Percentiles rank a stretch among this genome's conserved stretches.
Evolutionary conservation across 2,888 invertebrate genomes (phyloP).

Genomic region (Allophyes oxyacanthae): DNA sequence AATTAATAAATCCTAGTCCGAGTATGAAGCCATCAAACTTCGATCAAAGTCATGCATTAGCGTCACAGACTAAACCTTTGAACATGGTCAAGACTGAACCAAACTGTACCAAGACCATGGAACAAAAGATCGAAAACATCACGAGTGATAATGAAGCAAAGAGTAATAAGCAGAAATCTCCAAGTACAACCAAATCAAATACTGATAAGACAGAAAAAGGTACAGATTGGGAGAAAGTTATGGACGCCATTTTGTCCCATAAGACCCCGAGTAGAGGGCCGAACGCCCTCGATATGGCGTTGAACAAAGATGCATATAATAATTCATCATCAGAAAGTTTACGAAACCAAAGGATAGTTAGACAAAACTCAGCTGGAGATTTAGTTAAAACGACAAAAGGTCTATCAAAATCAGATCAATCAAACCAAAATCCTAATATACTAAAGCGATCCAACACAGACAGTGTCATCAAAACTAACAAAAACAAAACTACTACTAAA

Average conservation of each 20-base stretch:
- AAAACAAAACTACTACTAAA: slow-evolving; percentile 25
- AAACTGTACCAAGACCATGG: slow-evolving; percentile 22
- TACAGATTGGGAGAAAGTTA: slow-evolving; percentile 78
- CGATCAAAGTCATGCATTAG: slow-evolving; percentile 20
- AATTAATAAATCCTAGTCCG: slow-evolving; percentile 25
- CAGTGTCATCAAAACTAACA: slow-evolving; percentile 33
- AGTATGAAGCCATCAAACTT: slow-evolving; percentile 23
- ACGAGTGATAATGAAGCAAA: slow-evolving; percentile 37
- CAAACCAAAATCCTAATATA: slow-evolving; percentile 2
- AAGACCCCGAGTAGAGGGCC: slow-evolving; percentile 80
- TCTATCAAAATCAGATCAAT: slow-evolving; percentile 11
- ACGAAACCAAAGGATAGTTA: slow-evolving; percentile 53
- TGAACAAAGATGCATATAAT: slow-evolving; percentile 69
- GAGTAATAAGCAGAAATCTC: slow-evolving; percentile 16
- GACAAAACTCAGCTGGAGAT: slow-evolving; percentile 19
- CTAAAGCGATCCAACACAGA: slow-evolving; percentile 31
- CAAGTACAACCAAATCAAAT: slow-evolving; percentile 20
- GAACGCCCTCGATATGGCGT: slow-evolving; percentile 74
- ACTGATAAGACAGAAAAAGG: slow-evolving; percentile 18
- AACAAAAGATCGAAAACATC: slow-evolving; percentile 35
- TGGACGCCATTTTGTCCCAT: slow-evolving; percentile 76
- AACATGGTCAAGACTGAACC: slow-evolving; percentile 50
- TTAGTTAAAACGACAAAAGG: slow-evolving; percentile 13
- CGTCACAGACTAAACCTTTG: slow-evolving; percentile 32
- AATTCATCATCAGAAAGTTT: slow-evolving; percentile 57